These are phyloP conservation scores for Erythrocebus patas DNA, from an alignment of 2,113 vertebrate genomes.

Conservation along the genomic window DNA sequence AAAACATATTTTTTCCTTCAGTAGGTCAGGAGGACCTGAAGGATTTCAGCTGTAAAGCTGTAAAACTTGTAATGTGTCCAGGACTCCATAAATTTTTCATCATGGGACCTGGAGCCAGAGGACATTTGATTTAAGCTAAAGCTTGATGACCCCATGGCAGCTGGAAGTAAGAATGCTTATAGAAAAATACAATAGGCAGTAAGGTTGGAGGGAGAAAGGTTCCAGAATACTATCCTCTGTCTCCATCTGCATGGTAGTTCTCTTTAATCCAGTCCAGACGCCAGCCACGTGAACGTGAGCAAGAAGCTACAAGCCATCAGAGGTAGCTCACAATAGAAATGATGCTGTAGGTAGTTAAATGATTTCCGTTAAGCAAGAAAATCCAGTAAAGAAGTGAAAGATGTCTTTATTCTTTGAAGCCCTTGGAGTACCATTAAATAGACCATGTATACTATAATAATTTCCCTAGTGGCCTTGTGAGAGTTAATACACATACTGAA, in stretches of 20 bases:
- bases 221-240: constrained; percentile 14
- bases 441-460: neutral
- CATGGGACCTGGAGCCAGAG: constrained; percentile 65
- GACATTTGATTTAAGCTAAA: constrained; percentile 78
- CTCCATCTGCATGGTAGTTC: neutral
- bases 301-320: constrained; percentile 22
- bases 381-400: neutral
- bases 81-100: constrained; percentile 79
- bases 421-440: neutral
- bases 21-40: constrained; percentile 80
- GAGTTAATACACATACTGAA: constrained; percentile 11
- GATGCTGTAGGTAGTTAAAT: neutral
- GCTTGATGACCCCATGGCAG: constrained; percentile 71
- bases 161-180: constrained; percentile 62
- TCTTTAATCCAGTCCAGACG: constrained; percentile 51
- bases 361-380: neutral
- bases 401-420: constrained; percentile 16
- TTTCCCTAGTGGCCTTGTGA: constrained; percentile 10
- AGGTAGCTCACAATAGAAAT: neutral
- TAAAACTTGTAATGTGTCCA: constrained; percentile 81
- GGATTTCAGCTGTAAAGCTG: constrained; percentile 82
- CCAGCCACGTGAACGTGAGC: neutral
- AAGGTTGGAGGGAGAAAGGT: constrained; percentile 4
- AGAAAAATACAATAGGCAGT: constrained; percentile 64
- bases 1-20: constrained; percentile 78